Base-by-base conservation (phyloP, 2,888 invertebrate species). In the Tipula unca region DNA sequence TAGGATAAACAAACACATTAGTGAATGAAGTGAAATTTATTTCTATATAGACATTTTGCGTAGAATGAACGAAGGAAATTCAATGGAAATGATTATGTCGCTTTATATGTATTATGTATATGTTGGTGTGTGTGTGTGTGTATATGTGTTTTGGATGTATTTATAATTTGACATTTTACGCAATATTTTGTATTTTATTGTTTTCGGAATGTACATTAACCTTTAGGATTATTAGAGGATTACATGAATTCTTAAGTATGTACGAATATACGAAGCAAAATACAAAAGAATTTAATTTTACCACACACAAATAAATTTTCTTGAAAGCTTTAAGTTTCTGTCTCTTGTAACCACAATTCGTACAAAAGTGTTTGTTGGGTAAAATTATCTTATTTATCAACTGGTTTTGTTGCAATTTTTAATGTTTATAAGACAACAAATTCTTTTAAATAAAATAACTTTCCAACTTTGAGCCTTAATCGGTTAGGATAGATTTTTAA, bases 1-100 rank as follows among this genome's bases (percentile, higher is more conserved):
- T 69, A 69, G 69, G 69, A 69, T 69, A 69, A 69, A 69, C 69
- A 69, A 69, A 69, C 69, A 69, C 69, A 69, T 69, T 69, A 69
- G 69, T 69, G 69, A 25, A 69, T 69, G 25, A 69, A 69, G 69
- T 8, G 25, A 69, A 69, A 69, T 69, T 69, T 69, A 69, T 69
- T 69, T 69, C 69, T 69, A 25, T n/a, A n/a, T 25, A 20, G 25
- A 25, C 69, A 25, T 69, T 25, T 69, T 69, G 1, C 13, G 25
- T 69, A 54, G 69, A 69, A 25, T 69, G 69, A 69, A 69, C 69
- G 10, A 69, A 25, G 69, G 69, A 69, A 69, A 69, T 69, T 69
- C 25, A 69, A 25, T 69, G 69, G 69, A 69, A 69, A 25, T 25
- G 69, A 69, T 69, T 20, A 69, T 25, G 25, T 69, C 69, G 69